Evolutionary conservation across 2,113 vertebrate genomes (phyloP), one percentile per base, ranked within the genome.

Genomic region (Alaudala cheleensis): DNA sequence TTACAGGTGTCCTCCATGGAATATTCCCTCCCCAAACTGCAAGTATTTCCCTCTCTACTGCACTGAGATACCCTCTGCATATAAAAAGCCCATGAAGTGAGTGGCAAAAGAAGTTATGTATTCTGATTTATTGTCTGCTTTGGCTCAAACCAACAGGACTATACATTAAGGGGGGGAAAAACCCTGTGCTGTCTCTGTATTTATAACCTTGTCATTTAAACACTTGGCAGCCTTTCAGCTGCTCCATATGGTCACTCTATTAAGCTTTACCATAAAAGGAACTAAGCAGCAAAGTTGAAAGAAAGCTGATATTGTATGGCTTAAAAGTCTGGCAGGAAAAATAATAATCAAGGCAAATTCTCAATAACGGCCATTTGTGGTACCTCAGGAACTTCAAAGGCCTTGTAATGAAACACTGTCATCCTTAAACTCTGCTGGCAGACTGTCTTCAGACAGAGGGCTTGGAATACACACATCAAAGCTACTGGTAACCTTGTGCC

Each of bases 161-260:
- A 92, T 98, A 96, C 92, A 97, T 97, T 97, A 96, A 97, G 82
- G 93, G 54, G 78, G 14, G 0, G 22, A 91, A 92, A 89, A 88
- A 29, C 0, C 3, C 72, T 42, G n/a, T 90, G 10, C 91, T 95
- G 93, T 94, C 50, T 93, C 51, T 94, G 79, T 98, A 98, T 98
- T 98, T 98, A 98, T 98, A 98, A 97, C 97, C 97, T 95, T 97
- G 97, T 97, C 97, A 97, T 97, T 98, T 97, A 97, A 98, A 97
- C 95, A 96, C 92, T 98, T 98, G 98, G 98, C 98, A 98, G 96
- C 74, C 95, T 29, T 97, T 98, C 98, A 98, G 95, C 64, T 96
- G 74, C 87, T 98, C 98, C 98, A 98, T 98, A 98, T 98, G 98
- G 96, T 98, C 97, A 80, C 95, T 95, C 95, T 96, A 98, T 97